These are phyloP conservation scores for Pseudobourletiella spinata DNA, from an alignment of 1,140 invertebrate species.

Conservation along the genomic window DNA sequence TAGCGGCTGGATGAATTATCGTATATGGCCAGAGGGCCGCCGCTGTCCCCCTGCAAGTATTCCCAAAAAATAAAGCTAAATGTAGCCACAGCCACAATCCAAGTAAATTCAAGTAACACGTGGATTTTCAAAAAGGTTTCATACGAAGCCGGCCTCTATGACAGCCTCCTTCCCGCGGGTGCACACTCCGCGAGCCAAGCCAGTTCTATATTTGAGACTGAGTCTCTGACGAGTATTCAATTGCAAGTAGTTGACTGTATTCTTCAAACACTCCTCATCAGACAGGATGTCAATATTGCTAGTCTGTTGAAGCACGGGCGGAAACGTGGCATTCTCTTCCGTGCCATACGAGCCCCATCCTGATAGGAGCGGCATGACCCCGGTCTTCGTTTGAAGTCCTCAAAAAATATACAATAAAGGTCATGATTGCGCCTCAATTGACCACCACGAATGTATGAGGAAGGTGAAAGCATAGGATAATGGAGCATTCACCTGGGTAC, in stretches of 20 bases:
- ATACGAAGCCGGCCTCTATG: slow-evolving; percentile 25
- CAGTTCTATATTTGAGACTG: slow-evolving; percentile 17
- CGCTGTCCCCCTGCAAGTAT: slow-evolving; percentile 17
- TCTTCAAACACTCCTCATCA: slow-evolving; percentile 19
- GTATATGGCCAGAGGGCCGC: slow-evolving; percentile 12
- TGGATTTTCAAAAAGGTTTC: not conserved
- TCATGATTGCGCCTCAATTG: not conserved
- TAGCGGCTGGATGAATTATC: too few species aligned
- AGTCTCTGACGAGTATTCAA: slow-evolving; percentile 9
- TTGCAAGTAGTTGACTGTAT: slow-evolving; percentile 13
- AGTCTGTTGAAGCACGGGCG: slow-evolving; percentile 20
- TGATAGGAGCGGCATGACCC: slow-evolving; percentile 13
- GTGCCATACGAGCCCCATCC: slow-evolving; percentile 27
- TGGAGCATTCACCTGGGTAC: not conserved
- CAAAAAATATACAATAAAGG: not conserved
- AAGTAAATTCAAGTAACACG: not conserved
- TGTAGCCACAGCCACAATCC: not conserved
- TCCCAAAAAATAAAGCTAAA: not conserved
- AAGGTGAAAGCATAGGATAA: too few species aligned
- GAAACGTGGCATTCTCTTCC: slow-evolving; percentile 19
- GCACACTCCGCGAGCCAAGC: slow-evolving; percentile 19
- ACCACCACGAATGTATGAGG: not conserved
- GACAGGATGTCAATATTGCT: slow-evolving; percentile 5
- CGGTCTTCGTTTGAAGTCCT: not conserved
- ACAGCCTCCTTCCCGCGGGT: slow-evolving; percentile 7